phyloP scores from a whole-genome alignment of 1,140 invertebrate genomes.

The Philopotamus ludificatus region DNA sequence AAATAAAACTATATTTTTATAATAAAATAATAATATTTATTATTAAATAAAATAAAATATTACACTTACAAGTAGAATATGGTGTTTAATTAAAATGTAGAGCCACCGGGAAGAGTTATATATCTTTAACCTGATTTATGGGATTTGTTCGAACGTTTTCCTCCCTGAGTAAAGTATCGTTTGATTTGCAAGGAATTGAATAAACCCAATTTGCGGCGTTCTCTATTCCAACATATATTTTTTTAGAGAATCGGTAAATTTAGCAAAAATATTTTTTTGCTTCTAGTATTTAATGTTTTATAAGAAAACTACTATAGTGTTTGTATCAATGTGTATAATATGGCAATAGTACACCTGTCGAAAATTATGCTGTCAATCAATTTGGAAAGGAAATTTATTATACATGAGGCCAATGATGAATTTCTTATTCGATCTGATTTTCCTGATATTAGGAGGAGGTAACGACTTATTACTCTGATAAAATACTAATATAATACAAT shows the following conservation, averaged over 20 bases:
- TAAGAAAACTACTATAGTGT: neutral
- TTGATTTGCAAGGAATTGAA: constrained; percentile 12
- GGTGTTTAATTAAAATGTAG: neutral
- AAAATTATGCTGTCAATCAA: constrained; percentile 18
- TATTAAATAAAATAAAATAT: too few species aligned
- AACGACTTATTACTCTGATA: too few species aligned
- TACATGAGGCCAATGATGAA: neutral
- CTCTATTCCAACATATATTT: constrained; percentile 6
- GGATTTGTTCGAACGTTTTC: neutral
- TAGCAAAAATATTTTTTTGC: neutral
- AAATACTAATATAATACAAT: too few species aligned
- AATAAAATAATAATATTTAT: too few species aligned
- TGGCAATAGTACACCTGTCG: neutral
- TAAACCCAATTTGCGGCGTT: constrained; percentile 20
- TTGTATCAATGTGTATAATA: neutral
- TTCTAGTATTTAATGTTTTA: too few species aligned
- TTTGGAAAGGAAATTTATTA: constrained; percentile 17
- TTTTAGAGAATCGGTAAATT: neutral
- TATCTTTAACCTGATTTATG: neutral
- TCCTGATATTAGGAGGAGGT: too few species aligned
- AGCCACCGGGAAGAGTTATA: neutral
- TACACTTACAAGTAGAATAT: too few species aligned
- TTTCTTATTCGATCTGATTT: neutral
- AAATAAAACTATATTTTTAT: too few species aligned
- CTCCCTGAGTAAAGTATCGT: neutral